Conservation (phyloP, 2,888 invertebrate species). For the Phalera bucephala region DNA sequence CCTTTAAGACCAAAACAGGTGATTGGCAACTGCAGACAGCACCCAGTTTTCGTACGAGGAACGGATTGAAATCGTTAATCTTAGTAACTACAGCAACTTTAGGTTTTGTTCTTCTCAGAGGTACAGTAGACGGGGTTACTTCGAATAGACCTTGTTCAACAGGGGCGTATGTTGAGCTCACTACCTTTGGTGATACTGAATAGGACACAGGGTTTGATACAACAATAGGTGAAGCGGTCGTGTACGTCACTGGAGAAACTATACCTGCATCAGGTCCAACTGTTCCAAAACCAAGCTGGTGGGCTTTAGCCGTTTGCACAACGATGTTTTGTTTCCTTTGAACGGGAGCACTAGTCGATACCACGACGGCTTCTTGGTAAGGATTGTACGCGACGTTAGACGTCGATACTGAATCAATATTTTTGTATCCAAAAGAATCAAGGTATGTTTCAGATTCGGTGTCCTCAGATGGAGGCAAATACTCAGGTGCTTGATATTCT, state of each 20-base stretch:
- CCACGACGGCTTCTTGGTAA: slow-evolving; percentile 44
- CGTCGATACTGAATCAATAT: slow-evolving; percentile 32
- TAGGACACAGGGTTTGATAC: slow-evolving; percentile 50
- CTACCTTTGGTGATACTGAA: slow-evolving; percentile 38
- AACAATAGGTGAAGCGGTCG: slow-evolving; percentile 54
- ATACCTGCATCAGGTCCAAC: slow-evolving; percentile 62
- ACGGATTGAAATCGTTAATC: slow-evolving; percentile 88
- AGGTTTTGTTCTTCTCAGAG: slow-evolving; percentile 63
- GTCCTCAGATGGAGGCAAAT: slow-evolving; percentile 60
- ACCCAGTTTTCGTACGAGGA: slow-evolving; percentile 87
- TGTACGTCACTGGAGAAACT: slow-evolving; percentile 58
- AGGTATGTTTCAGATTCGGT: slow-evolving; percentile 39
- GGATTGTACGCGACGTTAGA: slow-evolving; percentile 43
- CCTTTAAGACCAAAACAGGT: slow-evolving; percentile 78
- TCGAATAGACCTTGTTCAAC: slow-evolving; percentile 65
- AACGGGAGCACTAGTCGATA: slow-evolving; percentile 41
- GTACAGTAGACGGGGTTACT: slow-evolving; percentile 54
- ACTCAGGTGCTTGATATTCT: slow-evolving; percentile 56
- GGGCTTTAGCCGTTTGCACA: slow-evolving; percentile 63
- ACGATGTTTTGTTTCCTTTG: slow-evolving; percentile 65
- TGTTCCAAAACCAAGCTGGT: slow-evolving; percentile 60
- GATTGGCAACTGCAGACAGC: slow-evolving; percentile 89
- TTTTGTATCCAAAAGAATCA: slow-evolving; percentile 48
- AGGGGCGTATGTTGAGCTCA: slow-evolving; percentile 60
- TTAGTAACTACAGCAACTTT: slow-evolving; percentile 85